Evolutionary conservation across 2,113 vertebrate genomes (phyloP), one percentile per base, ranked within the genome.

Genomic region (Hemibagrus wyckioides): DNA sequence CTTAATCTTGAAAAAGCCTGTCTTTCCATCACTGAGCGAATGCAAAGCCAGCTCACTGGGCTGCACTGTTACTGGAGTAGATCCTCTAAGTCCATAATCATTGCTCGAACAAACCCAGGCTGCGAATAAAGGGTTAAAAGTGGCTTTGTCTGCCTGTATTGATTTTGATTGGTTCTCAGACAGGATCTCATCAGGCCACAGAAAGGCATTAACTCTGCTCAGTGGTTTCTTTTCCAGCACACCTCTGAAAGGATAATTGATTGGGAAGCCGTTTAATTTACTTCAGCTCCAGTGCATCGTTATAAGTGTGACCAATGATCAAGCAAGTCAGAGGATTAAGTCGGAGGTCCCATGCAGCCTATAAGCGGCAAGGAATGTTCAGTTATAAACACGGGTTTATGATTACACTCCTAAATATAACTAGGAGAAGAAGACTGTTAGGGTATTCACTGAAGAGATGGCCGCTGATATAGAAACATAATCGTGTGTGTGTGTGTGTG

Each of bases 231-330:
- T 92, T 81, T 91, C 90, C 91, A 94, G 89, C 90, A 92, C 94
- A 93, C 90, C 88, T 90, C 91, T 91, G 90, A 92, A 94, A 93
- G 90, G 82, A 90, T 92, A 90, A 94, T 94, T 94, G 92, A 93
- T 93, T 90, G 86, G 91, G 84, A 87, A 92, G 89, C 86, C 89
- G 89, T 90, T 92, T 93, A 89, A 94, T 94, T 90, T 92, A 92
- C 92, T 92, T 90, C 89, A 84, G 89, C 87, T 92, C 83, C 91
- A 92, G 89, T 90, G 91, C 90, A 88, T 92, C 92, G 94, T 93
- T 90, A 92, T 93, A 84, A 92, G 86, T 71, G 82, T 76, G 87
- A 92, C 94, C 91, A 91, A 93, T 93, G 93, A 92, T 91, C 90
- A 92, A 93, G 93, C 90, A 61, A 93, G 91, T 90, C 91, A 89